Conservation (phyloP, 2,888 invertebrate genomes). For the Hyppa rectilinea region DNA sequence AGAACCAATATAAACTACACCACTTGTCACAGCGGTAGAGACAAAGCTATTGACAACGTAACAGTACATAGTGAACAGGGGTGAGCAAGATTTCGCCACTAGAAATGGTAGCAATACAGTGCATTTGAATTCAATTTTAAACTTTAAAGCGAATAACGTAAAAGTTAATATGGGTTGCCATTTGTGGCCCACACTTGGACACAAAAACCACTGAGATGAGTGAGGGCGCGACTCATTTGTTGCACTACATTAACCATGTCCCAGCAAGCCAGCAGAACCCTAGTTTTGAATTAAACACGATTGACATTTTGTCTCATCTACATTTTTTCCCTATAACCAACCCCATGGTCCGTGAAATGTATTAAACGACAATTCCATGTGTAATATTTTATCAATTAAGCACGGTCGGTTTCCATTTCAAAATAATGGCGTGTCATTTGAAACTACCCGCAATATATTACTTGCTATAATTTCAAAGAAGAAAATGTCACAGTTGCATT, state of each 20-base stretch:
- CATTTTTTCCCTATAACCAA: slow-evolving; percentile 85
- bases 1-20: slow-evolving; percentile 75
- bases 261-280: slow-evolving; percentile 73
- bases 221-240: slow-evolving; percentile 76
- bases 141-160: slow-evolving; percentile 49
- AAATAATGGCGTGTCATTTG: slow-evolving; percentile 81
- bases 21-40: slow-evolving; percentile 73
- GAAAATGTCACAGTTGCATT: slow-evolving; percentile 77
- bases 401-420: slow-evolving; percentile 84
- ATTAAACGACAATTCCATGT: slow-evolving; percentile 82
- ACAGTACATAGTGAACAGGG: slow-evolving; percentile 59
- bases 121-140: slow-evolving; percentile 61
- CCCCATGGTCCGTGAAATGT: slow-evolving; percentile 86
- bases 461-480: slow-evolving; percentile 78
- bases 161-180: slow-evolving; percentile 41
- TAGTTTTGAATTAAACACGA: slow-evolving; percentile 79
- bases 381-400: slow-evolving; percentile 88
- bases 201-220: slow-evolving; percentile 71
- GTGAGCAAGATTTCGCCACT: slow-evolving; percentile 56
- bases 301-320: slow-evolving; percentile 87
- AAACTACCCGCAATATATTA: slow-evolving; percentile 81
- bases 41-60: slow-evolving; percentile 76
- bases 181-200: slow-evolving; percentile 41
- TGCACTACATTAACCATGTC: slow-evolving; percentile 81
- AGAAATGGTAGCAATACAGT: slow-evolving; percentile 41